These are phyloP conservation scores for Bactericera cockerelli DNA, from an alignment of 1,140 invertebrate genomes.

Conservation along the genomic window DNA sequence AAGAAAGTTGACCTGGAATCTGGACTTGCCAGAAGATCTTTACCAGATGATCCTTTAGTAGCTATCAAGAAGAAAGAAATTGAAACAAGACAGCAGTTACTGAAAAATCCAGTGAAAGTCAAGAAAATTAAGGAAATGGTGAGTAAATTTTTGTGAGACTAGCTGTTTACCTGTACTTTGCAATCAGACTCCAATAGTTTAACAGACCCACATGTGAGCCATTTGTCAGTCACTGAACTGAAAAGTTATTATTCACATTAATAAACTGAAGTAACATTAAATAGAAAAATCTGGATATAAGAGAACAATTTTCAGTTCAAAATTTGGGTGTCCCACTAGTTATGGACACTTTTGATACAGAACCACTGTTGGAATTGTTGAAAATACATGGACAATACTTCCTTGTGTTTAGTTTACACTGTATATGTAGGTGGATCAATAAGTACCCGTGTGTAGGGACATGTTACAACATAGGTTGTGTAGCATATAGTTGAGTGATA, in stretches of 20 bases:
- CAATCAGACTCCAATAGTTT: not conserved
- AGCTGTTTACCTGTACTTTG: not conserved
- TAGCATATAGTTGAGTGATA: too few relatives aligned
- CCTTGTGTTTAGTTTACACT: too few relatives aligned
- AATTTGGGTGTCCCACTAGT: too few relatives aligned
- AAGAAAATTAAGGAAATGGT: constrained; percentile 66
- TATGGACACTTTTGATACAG: too few relatives aligned
- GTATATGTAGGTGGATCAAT: too few relatives aligned
- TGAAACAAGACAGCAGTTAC: constrained; percentile 57
- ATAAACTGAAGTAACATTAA: too few relatives aligned
- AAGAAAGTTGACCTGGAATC: constrained; percentile 28
- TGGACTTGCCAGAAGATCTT: constrained; percentile 46
- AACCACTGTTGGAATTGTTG: too few relatives aligned
- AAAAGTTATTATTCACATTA: not conserved
- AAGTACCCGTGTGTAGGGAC: too few relatives aligned
- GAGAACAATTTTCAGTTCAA: too few relatives aligned
- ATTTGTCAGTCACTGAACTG: not conserved
- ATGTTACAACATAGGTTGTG: too few relatives aligned
- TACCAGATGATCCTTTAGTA: constrained; percentile 79
- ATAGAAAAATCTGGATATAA: too few relatives aligned
- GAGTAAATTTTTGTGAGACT: constrained; percentile 28
- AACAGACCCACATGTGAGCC: not conserved
- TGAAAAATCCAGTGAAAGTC: constrained; percentile 81
- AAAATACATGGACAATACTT: too few relatives aligned
- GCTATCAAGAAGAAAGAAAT: constrained; percentile 70